These are phyloP conservation scores for Limnephilus auricula DNA, from an alignment of 2,888 invertebrate species.

Conservation along the genomic window DNA sequence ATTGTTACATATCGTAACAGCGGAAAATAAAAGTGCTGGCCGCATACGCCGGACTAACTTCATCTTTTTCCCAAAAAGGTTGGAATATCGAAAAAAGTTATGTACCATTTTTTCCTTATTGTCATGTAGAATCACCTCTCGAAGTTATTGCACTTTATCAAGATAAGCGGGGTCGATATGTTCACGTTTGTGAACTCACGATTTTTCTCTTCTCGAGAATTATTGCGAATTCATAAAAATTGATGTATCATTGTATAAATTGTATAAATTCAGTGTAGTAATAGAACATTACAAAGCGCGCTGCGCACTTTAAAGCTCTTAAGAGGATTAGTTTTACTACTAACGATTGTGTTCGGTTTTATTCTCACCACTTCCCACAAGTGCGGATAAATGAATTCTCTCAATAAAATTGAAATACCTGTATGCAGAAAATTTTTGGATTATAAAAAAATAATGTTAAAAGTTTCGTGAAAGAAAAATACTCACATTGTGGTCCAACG, in stretches of 20 bases:
- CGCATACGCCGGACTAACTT: no score
- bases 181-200: not conserved
- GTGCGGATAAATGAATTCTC: not conserved
- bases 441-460: not conserved
- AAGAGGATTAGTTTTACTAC: slow-evolving; percentile 8
- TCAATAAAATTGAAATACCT: not conserved
- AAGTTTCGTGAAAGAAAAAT: not conserved
- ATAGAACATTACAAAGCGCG: not conserved
- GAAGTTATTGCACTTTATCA: no score
- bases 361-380: not conserved
- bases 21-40: no score
- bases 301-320: not conserved
- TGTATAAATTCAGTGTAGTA: no score
- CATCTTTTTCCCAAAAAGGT: no score
- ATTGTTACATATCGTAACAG: no score
- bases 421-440: not conserved
- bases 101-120: no score
- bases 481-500: slow-evolving; percentile 89
- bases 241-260: not conserved
- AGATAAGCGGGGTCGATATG: not conserved
- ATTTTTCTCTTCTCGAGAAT: not conserved
- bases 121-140: no score
- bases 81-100: no score
- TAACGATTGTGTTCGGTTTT: not conserved
- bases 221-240: not conserved